Percentiles rank a stretch among this genome's conserved stretches.
Evolutionary conservation across 2,888 invertebrate species (phyloP).

Genomic region (Hydrotaea cyrtoneurina): DNA sequence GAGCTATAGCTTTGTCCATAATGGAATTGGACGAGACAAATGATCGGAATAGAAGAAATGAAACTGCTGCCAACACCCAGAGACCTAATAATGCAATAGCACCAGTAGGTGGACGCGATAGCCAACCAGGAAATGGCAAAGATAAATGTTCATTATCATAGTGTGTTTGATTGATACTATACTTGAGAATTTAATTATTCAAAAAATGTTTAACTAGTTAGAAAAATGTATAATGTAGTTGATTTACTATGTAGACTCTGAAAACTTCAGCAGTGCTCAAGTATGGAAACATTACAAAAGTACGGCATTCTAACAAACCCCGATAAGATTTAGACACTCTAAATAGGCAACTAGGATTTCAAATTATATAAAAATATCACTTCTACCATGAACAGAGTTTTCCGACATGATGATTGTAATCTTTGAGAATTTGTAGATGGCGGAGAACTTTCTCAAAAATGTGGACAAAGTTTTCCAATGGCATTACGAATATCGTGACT

Average conservation of each 20-base stretch:
- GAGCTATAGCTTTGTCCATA: slow-evolving; percentile 90
- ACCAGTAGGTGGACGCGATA: slow-evolving; percentile 74
- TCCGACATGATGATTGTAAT: too few relatives aligned
- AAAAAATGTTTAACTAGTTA: too few relatives aligned
- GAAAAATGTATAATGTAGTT: background rate
- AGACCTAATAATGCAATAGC: slow-evolving; percentile 67
- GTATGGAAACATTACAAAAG: background rate
- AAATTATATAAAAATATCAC: background rate
- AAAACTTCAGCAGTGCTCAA: slow-evolving; percentile 9
- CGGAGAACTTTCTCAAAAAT: too few relatives aligned
- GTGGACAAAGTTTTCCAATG: too few relatives aligned
- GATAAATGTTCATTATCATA: slow-evolving; percentile 80
- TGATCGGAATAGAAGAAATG: slow-evolving; percentile 71
- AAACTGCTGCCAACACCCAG: slow-evolving; percentile 64
- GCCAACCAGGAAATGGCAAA: slow-evolving; percentile 73
- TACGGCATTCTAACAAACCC: slow-evolving; percentile 13
- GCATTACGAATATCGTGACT: too few relatives aligned
- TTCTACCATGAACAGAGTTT: too few relatives aligned
- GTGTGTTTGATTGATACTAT: slow-evolving; percentile 47
- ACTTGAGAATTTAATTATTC: too few relatives aligned
- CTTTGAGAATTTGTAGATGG: too few relatives aligned
- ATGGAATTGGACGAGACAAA: slow-evolving; percentile 82
- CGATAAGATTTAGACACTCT: background rate
- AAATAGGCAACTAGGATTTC: background rate
- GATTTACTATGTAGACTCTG: background rate